Conservation (phyloP, 2,797 vertebrate genomes). For the Lerista edwardsae region DNA sequence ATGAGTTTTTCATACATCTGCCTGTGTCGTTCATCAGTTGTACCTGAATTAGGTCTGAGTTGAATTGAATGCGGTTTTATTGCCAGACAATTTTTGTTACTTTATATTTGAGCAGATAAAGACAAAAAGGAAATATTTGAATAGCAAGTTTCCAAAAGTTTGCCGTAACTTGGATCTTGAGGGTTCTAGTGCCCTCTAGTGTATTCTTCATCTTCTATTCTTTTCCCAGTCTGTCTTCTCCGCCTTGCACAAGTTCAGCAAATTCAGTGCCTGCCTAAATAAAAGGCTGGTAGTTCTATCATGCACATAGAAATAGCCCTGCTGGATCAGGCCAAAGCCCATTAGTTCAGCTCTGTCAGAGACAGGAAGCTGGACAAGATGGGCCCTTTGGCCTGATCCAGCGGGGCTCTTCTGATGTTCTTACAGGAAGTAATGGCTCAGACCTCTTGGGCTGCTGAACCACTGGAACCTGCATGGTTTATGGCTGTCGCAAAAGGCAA, state of each 20-base stretch:
- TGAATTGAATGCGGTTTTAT: background rate
- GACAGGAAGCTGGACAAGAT: too few species aligned
- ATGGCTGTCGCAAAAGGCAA: too few species aligned
- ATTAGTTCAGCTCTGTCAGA: too few species aligned
- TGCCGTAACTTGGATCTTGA: constrained; percentile 19
- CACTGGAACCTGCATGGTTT: too few species aligned
- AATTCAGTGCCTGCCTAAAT: background rate
- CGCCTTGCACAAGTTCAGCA: background rate
- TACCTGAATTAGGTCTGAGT: constrained; percentile 1
- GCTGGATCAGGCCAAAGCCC: too few species aligned
- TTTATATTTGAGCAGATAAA: constrained; percentile 4
- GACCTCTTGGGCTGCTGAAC: too few species aligned
- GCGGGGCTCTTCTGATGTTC: too few species aligned
- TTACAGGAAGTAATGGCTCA: too few species aligned
- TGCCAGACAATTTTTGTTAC: background rate
- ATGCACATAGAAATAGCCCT: background rate
- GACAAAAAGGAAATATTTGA: background rate
- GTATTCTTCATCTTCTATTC: constrained; percentile 16
- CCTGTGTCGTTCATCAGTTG: background rate
- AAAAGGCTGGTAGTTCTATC: background rate
- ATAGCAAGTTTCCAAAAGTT: background rate
- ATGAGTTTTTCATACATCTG: background rate
- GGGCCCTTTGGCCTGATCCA: too few species aligned
- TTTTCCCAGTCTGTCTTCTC: background rate
- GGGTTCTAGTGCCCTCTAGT: constrained; percentile 73